Conservation (phyloP, 2,888 invertebrate species). For the Acleris laterana region DNA sequence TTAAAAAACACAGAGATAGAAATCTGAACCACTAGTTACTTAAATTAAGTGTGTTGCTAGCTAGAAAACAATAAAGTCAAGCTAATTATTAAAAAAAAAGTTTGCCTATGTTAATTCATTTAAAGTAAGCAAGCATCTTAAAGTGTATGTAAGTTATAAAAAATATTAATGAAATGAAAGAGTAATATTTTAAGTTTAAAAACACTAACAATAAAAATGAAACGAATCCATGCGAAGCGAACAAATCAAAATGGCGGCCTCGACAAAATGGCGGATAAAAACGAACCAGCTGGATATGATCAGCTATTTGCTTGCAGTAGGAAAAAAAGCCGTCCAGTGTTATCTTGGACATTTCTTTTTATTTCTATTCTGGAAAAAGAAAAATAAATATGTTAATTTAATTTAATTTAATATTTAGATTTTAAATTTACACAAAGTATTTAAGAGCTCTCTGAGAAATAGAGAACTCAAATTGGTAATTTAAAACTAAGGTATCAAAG, state of each 20-base stretch:
- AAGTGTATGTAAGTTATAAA: too few species aligned
- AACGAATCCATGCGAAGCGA: conserved; percentile 34
- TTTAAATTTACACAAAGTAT: too few species aligned
- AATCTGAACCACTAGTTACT: too few species aligned
- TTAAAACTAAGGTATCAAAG: too few species aligned
- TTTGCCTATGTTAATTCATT: too few species aligned
- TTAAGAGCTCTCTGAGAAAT: too few species aligned
- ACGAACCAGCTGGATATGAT: conserved; percentile 84
- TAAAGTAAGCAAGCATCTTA: too few species aligned
- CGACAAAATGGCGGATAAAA: conserved; percentile 62
- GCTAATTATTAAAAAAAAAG: too few species aligned
- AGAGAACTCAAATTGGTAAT: too few species aligned
- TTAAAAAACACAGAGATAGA: too few species aligned
- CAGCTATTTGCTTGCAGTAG: conserved; percentile 84
- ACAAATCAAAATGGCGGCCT: conserved; percentile 52
- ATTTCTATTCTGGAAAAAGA: conserved; percentile 76
- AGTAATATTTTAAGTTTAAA: background rate
- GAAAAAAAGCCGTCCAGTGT: conserved; percentile 83
- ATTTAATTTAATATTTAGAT: background rate
- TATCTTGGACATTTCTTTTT: conserved; percentile 78
- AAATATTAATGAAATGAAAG: background rate
- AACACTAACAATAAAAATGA: background rate
- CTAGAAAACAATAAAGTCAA: too few species aligned
- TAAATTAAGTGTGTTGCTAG: too few species aligned
- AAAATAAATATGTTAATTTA: conserved; percentile 50